Conservation (phyloP, 1,140 invertebrate genomes). For the Drosophila baimaii region DNA sequence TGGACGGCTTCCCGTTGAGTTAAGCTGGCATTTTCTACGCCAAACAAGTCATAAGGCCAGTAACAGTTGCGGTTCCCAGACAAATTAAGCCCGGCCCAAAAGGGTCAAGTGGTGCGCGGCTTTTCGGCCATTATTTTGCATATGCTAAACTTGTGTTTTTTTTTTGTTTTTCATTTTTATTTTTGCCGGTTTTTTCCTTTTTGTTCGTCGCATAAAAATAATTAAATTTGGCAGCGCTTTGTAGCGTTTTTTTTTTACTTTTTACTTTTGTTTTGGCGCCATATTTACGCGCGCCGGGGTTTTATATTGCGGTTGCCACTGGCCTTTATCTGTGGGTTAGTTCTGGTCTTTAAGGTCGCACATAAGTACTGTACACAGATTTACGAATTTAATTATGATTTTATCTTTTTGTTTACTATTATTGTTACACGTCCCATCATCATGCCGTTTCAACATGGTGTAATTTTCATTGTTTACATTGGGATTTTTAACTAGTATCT, state of each 20-base stretch:
- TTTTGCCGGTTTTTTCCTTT: conserved; percentile 23
- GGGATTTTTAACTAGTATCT: background rate
- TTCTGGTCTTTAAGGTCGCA: conserved; percentile 11
- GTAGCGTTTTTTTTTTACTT: conserved; percentile 12
- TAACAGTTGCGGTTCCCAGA: conserved; percentile 44
- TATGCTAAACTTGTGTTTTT: conserved; percentile 44
- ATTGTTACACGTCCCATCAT: conserved; percentile 30
- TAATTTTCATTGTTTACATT: conserved; percentile 21
- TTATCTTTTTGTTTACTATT: conserved; percentile 32
- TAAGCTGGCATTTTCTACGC: conserved; percentile 39
- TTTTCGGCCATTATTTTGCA: conserved; percentile 57
- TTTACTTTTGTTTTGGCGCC: conserved; percentile 11
- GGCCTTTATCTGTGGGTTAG: conserved; percentile 32
- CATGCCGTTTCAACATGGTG: background rate
- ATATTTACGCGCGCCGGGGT: conserved; percentile 16
- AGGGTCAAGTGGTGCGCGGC: conserved; percentile 47
- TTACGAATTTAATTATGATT: conserved; percentile 29
- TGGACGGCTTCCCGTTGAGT: conserved; percentile 20
- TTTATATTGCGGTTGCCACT: conserved; percentile 37
- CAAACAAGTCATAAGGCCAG: conserved; percentile 43
- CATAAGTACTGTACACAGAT: conserved; percentile 16
- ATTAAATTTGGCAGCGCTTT: conserved; percentile 45
- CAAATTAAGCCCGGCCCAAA: conserved; percentile 53
- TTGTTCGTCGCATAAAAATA: conserved; percentile 35
- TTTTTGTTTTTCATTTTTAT: conserved; percentile 38